Conservation (phyloP, 2,797 vertebrate genomes). For the Cryptoprocta ferox region DNA sequence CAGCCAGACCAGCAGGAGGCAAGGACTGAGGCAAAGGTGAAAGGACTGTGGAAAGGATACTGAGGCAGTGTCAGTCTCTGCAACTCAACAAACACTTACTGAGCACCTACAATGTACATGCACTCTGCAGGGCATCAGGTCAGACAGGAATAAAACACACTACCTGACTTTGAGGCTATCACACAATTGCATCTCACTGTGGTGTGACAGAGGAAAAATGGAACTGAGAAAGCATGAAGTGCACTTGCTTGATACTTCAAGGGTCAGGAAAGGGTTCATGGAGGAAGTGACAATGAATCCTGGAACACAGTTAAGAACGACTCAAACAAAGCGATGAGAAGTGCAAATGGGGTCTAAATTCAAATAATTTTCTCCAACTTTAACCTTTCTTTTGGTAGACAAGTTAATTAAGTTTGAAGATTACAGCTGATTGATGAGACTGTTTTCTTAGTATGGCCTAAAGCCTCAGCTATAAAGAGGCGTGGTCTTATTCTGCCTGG, state of each 20-base stretch:
- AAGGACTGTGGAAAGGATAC: background rate
- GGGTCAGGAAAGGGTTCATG: background rate
- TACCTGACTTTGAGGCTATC: background rate
- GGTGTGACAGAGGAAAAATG: background rate
- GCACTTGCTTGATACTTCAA: background rate
- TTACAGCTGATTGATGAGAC: slow-evolving; percentile 1
- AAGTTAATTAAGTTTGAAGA: background rate
- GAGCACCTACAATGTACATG: background rate
- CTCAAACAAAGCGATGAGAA: background rate
- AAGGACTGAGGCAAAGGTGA: background rate
- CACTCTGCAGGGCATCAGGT: background rate
- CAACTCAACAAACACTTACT: background rate
- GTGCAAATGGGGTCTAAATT: background rate
- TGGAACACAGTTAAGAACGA: background rate
- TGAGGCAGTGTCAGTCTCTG: background rate
- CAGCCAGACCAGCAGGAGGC: background rate
- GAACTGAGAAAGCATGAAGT: background rate
- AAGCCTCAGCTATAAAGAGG: background rate
- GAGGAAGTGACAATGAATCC: background rate
- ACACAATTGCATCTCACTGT: background rate
- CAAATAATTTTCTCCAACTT: slow-evolving; percentile 23
- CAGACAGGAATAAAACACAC: background rate
- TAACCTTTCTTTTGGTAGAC: background rate
- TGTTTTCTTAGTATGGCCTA: background rate
- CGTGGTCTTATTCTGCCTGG: background rate